A percentile compares a stretch with the other conserved stretches of the same genome.
phyloP scores from a whole-genome alignment of 2,797 vertebrate genomes.

The Molossus molossus region DNA sequence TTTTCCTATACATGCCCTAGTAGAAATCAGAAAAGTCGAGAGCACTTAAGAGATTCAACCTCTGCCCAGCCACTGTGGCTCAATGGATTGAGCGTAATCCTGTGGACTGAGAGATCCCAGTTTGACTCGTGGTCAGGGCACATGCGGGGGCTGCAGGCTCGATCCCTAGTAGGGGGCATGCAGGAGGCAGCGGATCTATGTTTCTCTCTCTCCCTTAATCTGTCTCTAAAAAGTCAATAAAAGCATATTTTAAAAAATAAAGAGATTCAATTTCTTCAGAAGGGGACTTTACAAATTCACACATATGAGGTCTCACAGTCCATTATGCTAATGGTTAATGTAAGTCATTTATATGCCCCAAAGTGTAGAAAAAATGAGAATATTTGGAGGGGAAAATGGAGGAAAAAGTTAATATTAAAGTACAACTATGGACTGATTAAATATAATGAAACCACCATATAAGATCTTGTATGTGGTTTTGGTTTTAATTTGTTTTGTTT shows the following conservation, averaged over 20 bases:
- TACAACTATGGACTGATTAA: background rate
- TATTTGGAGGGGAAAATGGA: background rate
- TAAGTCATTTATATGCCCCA: background rate
- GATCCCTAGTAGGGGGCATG: too few species aligned
- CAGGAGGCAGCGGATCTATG: too few species aligned
- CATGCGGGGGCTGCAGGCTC: too few species aligned
- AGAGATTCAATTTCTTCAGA: constrained; percentile 23
- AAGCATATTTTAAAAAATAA: too few species aligned
- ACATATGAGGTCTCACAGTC: background rate
- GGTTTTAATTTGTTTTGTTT: constrained; percentile 46
- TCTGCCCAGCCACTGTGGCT: too few species aligned
- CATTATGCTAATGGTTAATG: background rate
- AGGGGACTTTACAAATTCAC: background rate
- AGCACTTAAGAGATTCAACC: background rate
- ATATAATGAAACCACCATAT: background rate
- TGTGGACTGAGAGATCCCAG: too few species aligned
- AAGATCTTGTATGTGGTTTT: constrained; percentile 28
- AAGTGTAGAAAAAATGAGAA: background rate
- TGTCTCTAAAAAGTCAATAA: too few species aligned
- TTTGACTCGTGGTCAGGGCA: too few species aligned
- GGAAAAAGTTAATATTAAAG: constrained; percentile 41
- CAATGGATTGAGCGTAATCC: too few species aligned
- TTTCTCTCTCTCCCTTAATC: too few species aligned
- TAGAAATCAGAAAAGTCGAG: background rate
- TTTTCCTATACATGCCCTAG: background rate